phyloP scores from a whole-genome alignment of 1,140 invertebrate genomes.

The Drosophila suzukii region DNA sequence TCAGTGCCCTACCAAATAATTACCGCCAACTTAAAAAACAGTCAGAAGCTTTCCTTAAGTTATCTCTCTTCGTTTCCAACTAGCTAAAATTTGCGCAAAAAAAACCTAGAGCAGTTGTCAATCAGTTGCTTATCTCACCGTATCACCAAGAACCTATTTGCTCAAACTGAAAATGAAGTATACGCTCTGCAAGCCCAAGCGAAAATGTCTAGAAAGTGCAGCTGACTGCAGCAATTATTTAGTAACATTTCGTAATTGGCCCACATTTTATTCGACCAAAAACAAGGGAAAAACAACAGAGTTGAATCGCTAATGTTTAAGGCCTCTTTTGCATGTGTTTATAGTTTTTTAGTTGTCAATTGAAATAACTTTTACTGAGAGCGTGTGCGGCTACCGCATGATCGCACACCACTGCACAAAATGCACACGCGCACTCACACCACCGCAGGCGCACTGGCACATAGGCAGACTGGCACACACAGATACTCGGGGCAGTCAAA shows the following conservation, averaged over 20 bases:
- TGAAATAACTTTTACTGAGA: conserved; percentile 55
- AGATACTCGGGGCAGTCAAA: conserved; percentile 55
- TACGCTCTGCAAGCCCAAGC: conserved; percentile 9
- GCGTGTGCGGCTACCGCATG: conserved; percentile 41
- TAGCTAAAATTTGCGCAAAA: conserved; percentile 5
- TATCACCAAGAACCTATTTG: conserved; percentile 33
- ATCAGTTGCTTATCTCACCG: conserved; percentile 48
- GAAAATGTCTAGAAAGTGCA: conserved; percentile 25
- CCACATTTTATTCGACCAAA: background rate
- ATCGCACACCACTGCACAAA: conserved; percentile 36
- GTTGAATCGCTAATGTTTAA: conserved; percentile 13
- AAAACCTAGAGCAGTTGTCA: conserved; percentile 21
- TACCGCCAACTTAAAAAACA: background rate
- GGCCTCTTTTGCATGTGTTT: conserved; percentile 30
- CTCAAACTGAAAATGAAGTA: conserved; percentile 22
- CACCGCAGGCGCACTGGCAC: conserved; percentile 21
- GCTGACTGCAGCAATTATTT: conserved; percentile 18
- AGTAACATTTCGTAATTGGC: conserved; percentile 20
- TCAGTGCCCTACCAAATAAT: conserved; percentile 1
- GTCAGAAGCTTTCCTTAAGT: conserved; percentile 10
- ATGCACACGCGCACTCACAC: conserved; percentile 59
- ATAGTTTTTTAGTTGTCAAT: conserved; percentile 70
- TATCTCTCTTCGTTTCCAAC: conserved; percentile 29
- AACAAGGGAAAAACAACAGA: background rate
- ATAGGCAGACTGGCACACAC: conserved; percentile 33